phyloP scores from a whole-genome alignment of 1,140 invertebrate species.

The Adoxophyes honmai region DNA sequence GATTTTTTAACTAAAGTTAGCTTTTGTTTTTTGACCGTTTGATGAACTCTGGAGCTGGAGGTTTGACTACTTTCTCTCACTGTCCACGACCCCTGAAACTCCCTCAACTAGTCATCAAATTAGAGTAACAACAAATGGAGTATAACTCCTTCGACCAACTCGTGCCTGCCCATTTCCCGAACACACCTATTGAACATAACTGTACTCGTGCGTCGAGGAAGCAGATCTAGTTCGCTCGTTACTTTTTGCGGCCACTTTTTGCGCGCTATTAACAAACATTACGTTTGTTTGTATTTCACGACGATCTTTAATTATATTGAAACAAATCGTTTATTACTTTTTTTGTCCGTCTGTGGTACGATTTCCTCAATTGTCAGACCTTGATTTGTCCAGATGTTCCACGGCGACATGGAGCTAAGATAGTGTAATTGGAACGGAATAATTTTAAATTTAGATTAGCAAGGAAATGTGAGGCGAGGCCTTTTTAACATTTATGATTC shows the following conservation, averaged over 20 bases:
- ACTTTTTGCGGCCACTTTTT: conserved; percentile 43
- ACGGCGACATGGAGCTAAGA: conserved; percentile 26
- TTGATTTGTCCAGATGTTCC: conserved; percentile 56
- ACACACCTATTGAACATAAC: no score
- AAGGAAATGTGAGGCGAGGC: conserved; percentile 23
- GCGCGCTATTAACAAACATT: conserved; percentile 3
- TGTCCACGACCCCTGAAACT: no score
- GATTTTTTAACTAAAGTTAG: no score
- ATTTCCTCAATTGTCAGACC: conserved; percentile 62
- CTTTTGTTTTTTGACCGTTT: no score
- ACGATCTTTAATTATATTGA: conserved; percentile 55
- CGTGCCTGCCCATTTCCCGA: no score
- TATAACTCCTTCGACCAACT: no score
- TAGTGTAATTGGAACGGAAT: conserved; percentile 23
- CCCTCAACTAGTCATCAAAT: no score
- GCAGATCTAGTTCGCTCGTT: conserved; percentile 50
- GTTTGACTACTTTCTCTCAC: no score
- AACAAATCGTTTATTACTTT: conserved; percentile 51
- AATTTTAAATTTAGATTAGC: conserved; percentile 30
- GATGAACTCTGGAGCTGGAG: no score
- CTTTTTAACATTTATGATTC: conserved; percentile 15
- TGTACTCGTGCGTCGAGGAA: conserved; percentile 36
- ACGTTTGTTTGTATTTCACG: conserved; percentile 21
- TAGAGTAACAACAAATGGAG: no score
- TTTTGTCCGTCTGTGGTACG: conserved; percentile 36